A percentile compares a stretch with the other conserved stretches of the same genome.
Conservation (phyloP, 1,140 invertebrate species). For the Orchesella cincta region DNA sequence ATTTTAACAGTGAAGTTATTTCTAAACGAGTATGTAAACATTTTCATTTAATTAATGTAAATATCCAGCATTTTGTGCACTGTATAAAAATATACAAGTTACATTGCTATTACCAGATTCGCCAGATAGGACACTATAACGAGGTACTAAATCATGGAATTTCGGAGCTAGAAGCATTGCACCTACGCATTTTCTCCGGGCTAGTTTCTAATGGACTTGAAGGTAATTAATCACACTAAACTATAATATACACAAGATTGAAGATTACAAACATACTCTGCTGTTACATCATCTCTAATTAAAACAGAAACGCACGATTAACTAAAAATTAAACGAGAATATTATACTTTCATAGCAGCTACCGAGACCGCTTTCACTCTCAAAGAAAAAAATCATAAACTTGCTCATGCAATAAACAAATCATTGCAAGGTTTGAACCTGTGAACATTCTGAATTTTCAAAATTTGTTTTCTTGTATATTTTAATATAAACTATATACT, state of each 20-base stretch:
- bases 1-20: too few species aligned
- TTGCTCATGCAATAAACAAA: conserved; percentile 2
- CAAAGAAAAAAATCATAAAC: not conserved
- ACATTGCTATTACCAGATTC: too few species aligned
- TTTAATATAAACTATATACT: too few species aligned
- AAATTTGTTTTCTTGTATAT: too few species aligned
- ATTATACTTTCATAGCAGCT: not conserved
- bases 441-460: too few species aligned
- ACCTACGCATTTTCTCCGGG: not conserved
- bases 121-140: not conserved
- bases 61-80: too few species aligned
- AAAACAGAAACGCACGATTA: not conserved
- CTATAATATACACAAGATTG: not conserved
- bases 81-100: too few species aligned
- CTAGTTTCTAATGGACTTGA: not conserved
- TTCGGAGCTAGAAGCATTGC: not conserved
- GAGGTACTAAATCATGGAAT: not conserved
- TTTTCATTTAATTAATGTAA: too few species aligned
- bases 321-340: not conserved
- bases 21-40: too few species aligned
- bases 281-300: too few species aligned
- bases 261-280: too few species aligned
- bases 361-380: not conserved
- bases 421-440: too few species aligned
- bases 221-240: not conserved